Conservation (phyloP, 30 jellyfish, hydroid and myxozoan species). For the Mastigias papua region DNA sequence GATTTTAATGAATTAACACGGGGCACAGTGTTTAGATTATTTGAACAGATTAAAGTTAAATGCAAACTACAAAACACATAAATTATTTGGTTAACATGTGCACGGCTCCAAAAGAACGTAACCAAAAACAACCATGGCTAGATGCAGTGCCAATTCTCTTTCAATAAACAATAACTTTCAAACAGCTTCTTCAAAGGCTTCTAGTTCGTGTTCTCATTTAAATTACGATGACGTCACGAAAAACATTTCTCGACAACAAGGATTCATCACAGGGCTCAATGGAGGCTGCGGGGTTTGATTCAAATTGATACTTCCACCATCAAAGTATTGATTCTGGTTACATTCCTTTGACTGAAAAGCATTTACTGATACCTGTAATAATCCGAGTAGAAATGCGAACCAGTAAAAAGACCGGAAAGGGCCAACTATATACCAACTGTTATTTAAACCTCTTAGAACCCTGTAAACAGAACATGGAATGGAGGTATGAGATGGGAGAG, state of each 20-base stretch:
- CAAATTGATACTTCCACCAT: background rate
- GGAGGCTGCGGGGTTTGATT: background rate
- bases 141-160: too few species aligned
- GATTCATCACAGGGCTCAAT: too few species aligned
- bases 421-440: slow-evolving; percentile 80
- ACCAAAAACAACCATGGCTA: background rate
- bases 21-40: background rate
- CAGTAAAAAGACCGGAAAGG: slow-evolving; percentile 77
- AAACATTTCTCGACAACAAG: background rate
- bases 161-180: too few species aligned
- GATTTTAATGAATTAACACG: background rate
- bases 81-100: background rate
- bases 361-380: slow-evolving; percentile 75
- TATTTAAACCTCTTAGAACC: slow-evolving; percentile 75
- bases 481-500: background rate
- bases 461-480: slow-evolving; percentile 26
- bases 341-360: slow-evolving; percentile 21
- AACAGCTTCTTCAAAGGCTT: background rate
- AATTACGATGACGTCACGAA: background rate
- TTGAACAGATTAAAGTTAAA: background rate
- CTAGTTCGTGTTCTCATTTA: background rate
- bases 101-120: background rate
- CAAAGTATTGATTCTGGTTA: background rate
- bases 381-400: slow-evolving; percentile 65
- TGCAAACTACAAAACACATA: background rate